These are phyloP conservation scores for Oxyura jamaicensis DNA, from an alignment of 2,113 vertebrate genomes.

Conservation along the genomic window DNA sequence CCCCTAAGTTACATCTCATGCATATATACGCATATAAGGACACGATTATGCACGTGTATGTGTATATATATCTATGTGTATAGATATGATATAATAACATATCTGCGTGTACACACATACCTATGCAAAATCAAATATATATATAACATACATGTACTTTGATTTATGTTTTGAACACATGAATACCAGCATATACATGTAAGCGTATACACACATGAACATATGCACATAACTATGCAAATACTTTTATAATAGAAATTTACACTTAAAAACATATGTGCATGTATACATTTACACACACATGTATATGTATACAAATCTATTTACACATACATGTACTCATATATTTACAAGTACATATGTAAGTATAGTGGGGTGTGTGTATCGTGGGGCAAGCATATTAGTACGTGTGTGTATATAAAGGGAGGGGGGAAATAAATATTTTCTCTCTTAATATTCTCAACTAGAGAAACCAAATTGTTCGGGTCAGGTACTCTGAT, in stretches of 20 bases:
- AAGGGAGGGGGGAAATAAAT: not conserved
- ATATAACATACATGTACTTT: not conserved
- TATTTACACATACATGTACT: not conserved
- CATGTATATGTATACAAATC: not conserved
- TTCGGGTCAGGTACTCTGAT: not conserved
- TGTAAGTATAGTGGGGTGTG: not conserved
- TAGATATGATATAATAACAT: no score
- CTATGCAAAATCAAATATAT: rapidly evolving
- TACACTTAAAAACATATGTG: not conserved
- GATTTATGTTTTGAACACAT: not conserved
- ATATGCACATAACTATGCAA: not conserved
- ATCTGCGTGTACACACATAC: rapidly evolving
- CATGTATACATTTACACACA: not conserved
- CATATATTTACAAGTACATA: not conserved
- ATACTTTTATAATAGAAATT: not conserved
- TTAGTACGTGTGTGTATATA: rapidly evolving
- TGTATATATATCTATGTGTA: no score
- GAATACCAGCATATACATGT: rapidly evolving
- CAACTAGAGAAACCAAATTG: not conserved
- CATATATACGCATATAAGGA: rapidly evolving
- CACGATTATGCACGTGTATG: rapidly evolving
- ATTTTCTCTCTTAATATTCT: not conserved
- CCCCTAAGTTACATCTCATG: not conserved
- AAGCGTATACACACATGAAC: rapidly evolving
- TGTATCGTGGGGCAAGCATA: not conserved